Conservation (phyloP, 2,888 invertebrate species). For the Dyspetes luteomarginatus region DNA sequence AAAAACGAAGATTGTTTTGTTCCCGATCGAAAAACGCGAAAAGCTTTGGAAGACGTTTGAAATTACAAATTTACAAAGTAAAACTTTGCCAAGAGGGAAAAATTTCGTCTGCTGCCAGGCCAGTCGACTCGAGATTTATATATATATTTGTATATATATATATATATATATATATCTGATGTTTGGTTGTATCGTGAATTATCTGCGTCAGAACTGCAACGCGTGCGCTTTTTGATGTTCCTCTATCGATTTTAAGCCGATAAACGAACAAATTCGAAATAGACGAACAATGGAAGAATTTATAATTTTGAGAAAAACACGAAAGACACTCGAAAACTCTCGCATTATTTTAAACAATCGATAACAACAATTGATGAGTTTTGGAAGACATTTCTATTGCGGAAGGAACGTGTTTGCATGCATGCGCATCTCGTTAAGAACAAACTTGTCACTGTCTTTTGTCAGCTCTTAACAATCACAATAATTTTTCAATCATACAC, state of each 20-base stretch:
- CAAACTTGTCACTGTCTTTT: neutral
- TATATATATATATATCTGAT: neutral
- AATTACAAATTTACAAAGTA: neutral
- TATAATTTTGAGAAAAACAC: neutral
- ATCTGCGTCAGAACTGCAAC: slow-evolving; percentile 58
- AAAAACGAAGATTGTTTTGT: neutral
- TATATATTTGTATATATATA: slow-evolving; percentile 3
- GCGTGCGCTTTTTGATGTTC: slow-evolving; percentile 58
- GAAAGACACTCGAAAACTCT: neutral
- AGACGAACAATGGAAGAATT: neutral
- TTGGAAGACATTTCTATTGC: slow-evolving; percentile 29
- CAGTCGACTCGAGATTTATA: neutral
- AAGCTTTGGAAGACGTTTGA: neutral
- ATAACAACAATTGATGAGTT: neutral
- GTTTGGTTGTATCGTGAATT: slow-evolving; percentile 30
- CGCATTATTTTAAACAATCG: neutral
- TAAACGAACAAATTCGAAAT: slow-evolving; percentile 30
- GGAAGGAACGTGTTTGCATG: slow-evolving; percentile 6
- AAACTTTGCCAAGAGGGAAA: neutral
- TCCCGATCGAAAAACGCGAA: neutral
- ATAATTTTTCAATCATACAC: neutral
- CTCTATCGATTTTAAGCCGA: slow-evolving; percentile 56
- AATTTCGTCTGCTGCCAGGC: neutral
- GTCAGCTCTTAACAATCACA: neutral
- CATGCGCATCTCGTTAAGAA: slow-evolving; percentile 3